These are phyloP conservation scores for Isurus oxyrinchus DNA, from an alignment of 2,113 vertebrate genomes.

Conservation along the genomic window DNA sequence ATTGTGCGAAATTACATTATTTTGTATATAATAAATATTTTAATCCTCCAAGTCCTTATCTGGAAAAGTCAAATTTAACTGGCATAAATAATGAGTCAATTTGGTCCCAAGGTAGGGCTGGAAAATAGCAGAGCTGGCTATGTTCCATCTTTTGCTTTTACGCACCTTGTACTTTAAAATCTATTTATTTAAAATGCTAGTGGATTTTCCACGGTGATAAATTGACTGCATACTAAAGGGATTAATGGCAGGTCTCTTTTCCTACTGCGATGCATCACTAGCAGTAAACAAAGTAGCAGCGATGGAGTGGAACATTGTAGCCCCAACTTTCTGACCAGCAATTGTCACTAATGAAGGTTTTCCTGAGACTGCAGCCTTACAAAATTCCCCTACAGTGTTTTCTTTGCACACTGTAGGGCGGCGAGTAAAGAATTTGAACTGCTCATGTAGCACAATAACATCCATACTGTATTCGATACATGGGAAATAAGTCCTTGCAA, in stretches of 20 bases:
- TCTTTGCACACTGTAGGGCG: not conserved
- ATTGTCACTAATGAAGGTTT: not conserved
- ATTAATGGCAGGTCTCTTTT: not conserved
- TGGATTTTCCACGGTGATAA: not conserved
- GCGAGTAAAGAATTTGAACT: not conserved
- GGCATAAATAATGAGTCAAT: not conserved
- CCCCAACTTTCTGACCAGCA: not conserved
- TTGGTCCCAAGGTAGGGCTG: not conserved
- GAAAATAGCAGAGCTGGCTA: not conserved
- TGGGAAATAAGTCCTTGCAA: not conserved
- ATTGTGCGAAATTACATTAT: not conserved
- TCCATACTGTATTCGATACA: not conserved
- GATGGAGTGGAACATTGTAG: not conserved
- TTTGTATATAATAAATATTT: conserved; percentile 17
- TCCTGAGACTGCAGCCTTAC: not conserved
- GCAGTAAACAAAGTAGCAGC: not conserved
- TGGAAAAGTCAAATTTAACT: not conserved
- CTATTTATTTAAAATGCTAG: not conserved
- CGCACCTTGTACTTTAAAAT: not conserved
- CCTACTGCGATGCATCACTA: not conserved
- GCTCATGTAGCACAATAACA: not conserved
- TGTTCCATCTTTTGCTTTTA: not conserved
- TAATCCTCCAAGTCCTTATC: not conserved
- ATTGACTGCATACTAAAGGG: not conserved
- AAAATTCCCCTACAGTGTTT: not conserved